Conservation (phyloP, 2,797 vertebrate species). For the Numenius phaeopus region DNA sequence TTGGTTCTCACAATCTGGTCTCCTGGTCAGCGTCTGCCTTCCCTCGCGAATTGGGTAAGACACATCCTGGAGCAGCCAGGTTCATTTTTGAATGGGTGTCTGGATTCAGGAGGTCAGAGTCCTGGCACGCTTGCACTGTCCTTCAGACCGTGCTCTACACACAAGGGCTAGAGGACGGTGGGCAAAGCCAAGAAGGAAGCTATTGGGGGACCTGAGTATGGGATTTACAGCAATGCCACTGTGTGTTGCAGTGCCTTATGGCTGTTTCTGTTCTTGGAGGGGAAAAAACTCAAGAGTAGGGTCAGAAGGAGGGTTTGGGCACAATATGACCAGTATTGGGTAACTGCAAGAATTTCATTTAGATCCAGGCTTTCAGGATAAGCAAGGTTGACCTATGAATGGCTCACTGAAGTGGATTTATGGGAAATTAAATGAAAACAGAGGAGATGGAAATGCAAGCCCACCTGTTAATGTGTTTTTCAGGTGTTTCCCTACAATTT, state of each 20-base stretch:
- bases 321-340: fast-evolving
- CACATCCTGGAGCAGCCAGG: background rate
- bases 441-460: background rate
- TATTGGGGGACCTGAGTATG: background rate
- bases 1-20: background rate
- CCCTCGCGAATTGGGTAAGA: slow-evolving; percentile 18
- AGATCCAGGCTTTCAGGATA: background rate
- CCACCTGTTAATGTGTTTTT: fast-evolving
- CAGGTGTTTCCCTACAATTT: background rate
- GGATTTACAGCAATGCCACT: background rate
- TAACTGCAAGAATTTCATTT: background rate
- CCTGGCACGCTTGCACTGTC: fast-evolving
- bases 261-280: background rate
- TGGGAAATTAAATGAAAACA: background rate
- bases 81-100: background rate
- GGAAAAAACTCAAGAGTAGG: fast-evolving
- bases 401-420: background rate
- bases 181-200: background rate
- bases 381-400: background rate
- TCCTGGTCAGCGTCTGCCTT: background rate
- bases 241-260: fast-evolving
- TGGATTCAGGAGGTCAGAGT: background rate
- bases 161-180: background rate
- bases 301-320: background rate
- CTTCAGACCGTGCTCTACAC: background rate